Evolutionary conservation across 2,797 vertebrate genomes (phyloP).

Genomic region (Mormyrops attenuatus): DNA sequence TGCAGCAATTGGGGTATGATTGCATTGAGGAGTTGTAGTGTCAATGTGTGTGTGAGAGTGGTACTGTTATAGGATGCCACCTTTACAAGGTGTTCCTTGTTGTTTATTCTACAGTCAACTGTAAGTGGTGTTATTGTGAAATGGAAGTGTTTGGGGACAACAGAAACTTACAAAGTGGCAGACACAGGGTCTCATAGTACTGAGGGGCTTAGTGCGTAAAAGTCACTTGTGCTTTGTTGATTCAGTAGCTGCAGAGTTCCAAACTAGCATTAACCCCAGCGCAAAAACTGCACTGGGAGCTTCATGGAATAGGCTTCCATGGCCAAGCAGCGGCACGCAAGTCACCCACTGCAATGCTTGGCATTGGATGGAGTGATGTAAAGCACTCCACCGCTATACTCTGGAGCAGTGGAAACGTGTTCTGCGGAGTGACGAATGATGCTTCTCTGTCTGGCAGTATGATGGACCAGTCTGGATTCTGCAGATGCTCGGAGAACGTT

Average conservation of each 20-base stretch:
- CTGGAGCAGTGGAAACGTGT: background rate
- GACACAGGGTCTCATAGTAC: background rate
- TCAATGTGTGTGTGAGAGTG: background rate
- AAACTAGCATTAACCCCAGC: background rate
- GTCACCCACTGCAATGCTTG: background rate
- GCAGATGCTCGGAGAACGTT: background rate
- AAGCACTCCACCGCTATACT: background rate
- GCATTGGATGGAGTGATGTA: background rate
- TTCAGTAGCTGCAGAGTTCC: background rate
- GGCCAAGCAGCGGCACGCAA: background rate
- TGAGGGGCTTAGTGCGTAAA: background rate
- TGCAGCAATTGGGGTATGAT: background rate
- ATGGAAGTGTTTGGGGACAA: background rate
- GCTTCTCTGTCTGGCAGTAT: background rate
- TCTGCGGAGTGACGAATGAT: background rate
- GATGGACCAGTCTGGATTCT: background rate
- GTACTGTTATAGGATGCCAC: background rate
- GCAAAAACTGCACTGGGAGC: background rate
- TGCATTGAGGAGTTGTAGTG: background rate
- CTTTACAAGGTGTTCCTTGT: background rate
- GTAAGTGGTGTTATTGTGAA: background rate
- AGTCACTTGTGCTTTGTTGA: background rate
- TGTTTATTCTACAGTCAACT: background rate
- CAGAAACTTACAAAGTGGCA: background rate
- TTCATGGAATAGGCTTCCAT: background rate